These are phyloP conservation scores for Apamea anceps DNA, from an alignment of 2,888 invertebrate genomes.

Conservation along the genomic window DNA sequence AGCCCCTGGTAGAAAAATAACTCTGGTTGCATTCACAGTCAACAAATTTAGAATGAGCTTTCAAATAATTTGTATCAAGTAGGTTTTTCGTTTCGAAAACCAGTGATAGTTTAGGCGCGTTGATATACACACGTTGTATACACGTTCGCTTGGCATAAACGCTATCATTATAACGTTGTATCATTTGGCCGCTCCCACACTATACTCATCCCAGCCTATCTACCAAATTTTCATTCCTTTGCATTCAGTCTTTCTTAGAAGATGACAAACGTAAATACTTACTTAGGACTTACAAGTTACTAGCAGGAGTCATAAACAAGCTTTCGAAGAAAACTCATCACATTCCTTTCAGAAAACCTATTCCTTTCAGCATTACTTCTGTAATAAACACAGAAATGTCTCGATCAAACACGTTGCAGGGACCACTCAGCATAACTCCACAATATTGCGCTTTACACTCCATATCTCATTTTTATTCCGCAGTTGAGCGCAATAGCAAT, in stretches of 20 bases:
- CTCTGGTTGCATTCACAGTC: no score
- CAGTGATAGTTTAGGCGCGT: no score
- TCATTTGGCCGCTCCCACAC: no score
- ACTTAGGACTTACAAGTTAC: not conserved
- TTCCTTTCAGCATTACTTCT: constrained; percentile 34
- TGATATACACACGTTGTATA: no score
- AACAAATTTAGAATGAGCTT: no score
- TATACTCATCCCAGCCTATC: not conserved
- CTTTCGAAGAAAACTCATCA: constrained; percentile 1
- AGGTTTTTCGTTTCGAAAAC: no score
- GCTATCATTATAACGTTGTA: no score
- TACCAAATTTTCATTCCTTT: not conserved
- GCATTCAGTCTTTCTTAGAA: not conserved
- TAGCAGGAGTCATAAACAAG: not conserved
- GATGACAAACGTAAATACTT: not conserved
- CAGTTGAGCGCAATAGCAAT: constrained; percentile 75
- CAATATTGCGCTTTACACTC: constrained; percentile 72
- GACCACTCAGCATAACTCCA: constrained; percentile 64
- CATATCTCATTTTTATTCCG: constrained; percentile 79
- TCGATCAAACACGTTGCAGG: constrained; percentile 55
- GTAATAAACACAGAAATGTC: constrained; percentile 53
- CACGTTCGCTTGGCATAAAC: no score
- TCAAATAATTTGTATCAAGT: no score
- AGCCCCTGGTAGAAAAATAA: no score
- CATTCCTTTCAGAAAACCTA: constrained; percentile 9